A percentile compares a stretch with the other conserved stretches of the same genome.
These are phyloP conservation scores for Escarpia spicata DNA, from an alignment of 2,888 invertebrate species.

Conservation along the genomic window DNA sequence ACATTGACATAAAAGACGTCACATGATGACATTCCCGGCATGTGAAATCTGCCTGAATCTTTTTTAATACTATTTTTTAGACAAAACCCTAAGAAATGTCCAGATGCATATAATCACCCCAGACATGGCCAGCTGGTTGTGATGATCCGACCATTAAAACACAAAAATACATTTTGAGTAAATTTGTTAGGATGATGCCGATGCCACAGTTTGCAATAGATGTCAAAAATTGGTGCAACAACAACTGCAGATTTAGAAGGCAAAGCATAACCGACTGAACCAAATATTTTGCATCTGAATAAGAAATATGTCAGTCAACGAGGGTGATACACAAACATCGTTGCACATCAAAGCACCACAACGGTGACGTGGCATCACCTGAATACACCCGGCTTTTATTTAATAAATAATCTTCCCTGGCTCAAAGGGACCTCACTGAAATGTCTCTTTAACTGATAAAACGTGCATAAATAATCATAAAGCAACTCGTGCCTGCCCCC, in stretches of 20 bases:
- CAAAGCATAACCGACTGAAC: neutral
- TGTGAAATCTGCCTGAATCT: no score
- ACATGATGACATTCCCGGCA: no score
- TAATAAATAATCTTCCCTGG: neutral
- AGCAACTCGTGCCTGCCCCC: neutral
- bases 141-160: neutral
- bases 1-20: no score
- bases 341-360: neutral
- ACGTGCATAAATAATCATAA: conserved; percentile 4
- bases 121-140: no score
- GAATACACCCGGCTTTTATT: neutral
- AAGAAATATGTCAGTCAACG: neutral
- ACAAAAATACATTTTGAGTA: neutral
- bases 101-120: no score
- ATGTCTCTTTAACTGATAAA: neutral
- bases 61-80: no score
- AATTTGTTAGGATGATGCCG: neutral
- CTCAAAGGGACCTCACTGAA: neutral
- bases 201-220: neutral
- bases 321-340: neutral
- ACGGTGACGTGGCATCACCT: neutral
- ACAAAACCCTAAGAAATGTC: no score
- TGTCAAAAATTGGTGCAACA: neutral
- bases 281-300: neutral
- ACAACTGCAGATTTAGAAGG: neutral